Percentiles rank a stretch among this genome's conserved stretches.
These are phyloP conservation scores for Acanthococcus lagerstroemiae DNA, from an alignment of 2,888 invertebrate genomes.

Conservation along the genomic window DNA sequence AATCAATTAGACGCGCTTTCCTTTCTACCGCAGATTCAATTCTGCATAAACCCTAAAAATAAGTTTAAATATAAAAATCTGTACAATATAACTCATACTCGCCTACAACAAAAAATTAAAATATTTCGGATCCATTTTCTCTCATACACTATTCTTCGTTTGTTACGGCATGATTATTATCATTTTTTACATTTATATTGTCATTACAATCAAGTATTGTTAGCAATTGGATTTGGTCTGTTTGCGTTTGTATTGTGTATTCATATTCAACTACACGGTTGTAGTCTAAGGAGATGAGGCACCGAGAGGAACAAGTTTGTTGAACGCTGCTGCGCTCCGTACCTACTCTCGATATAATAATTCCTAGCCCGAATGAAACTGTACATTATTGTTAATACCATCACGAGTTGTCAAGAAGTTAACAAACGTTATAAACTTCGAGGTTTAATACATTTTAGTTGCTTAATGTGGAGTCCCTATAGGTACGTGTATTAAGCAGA, in stretches of 20 bases:
- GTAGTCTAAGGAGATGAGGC: background rate
- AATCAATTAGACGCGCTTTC: too few relatives aligned
- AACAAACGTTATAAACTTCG: too few relatives aligned
- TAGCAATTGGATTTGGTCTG: constrained; percentile 31
- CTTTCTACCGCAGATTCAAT: too few relatives aligned
- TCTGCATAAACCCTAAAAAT: too few relatives aligned
- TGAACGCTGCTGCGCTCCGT: background rate
- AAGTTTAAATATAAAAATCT: too few relatives aligned
- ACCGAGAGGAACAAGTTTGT: background rate
- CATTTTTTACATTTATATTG: constrained; percentile 27
- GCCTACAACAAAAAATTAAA: too few relatives aligned
- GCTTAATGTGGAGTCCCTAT: too few relatives aligned
- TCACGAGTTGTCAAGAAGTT: background rate
- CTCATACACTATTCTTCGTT: background rate
- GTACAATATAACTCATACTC: too few relatives aligned
- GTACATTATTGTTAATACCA: background rate
- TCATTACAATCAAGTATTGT: constrained; percentile 28
- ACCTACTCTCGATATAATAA: too few relatives aligned
- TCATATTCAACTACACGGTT: background rate
- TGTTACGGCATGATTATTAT: constrained; percentile 20
- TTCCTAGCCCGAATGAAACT: background rate
- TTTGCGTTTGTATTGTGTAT: constrained; percentile 20
- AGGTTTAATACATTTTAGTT: too few relatives aligned
- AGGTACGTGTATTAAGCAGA: too few relatives aligned
- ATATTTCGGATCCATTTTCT: too few relatives aligned